Conservation (phyloP, 2,888 invertebrate species). For the Glyphotaelius pellucidus region DNA sequence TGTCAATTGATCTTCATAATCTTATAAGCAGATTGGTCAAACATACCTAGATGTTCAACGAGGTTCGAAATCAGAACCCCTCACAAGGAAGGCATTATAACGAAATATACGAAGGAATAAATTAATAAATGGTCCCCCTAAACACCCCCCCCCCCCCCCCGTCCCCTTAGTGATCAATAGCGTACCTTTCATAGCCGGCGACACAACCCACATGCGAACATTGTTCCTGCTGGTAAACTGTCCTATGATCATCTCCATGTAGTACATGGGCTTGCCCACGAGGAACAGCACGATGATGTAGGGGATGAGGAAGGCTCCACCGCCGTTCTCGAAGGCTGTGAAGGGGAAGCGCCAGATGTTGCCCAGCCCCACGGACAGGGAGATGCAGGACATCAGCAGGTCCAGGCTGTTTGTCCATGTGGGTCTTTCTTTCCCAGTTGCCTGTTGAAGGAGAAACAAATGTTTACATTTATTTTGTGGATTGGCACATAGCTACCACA, state of each 20-base stretch:
- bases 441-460: neutral
- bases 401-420: conserved; percentile 83
- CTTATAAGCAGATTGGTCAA: too few relatives aligned
- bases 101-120: too few relatives aligned
- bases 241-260: conserved; percentile 88
- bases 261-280: conserved; percentile 89
- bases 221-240: conserved; percentile 90
- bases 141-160: too few relatives aligned
- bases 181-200: conserved; percentile 87
- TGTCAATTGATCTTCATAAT: too few relatives aligned
- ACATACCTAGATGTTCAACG: too few relatives aligned
- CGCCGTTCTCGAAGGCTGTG: conserved; percentile 81
- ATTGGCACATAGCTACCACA: neutral
- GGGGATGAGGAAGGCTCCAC: conserved; percentile 85
- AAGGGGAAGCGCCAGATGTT: conserved; percentile 80
- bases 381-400: conserved; percentile 86
- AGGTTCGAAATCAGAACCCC: too few relatives aligned
- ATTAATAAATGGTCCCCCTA: too few relatives aligned
- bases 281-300: conserved; percentile 83
- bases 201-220: conserved; percentile 81
- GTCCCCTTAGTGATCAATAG: too few relatives aligned
- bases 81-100: too few relatives aligned
- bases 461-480: neutral
- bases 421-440: conserved; percentile 68
- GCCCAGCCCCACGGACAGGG: conserved; percentile 85